Evolutionary conservation across 2,888 invertebrate genomes (phyloP).

Genomic region (Parnassius apollo): DNA sequence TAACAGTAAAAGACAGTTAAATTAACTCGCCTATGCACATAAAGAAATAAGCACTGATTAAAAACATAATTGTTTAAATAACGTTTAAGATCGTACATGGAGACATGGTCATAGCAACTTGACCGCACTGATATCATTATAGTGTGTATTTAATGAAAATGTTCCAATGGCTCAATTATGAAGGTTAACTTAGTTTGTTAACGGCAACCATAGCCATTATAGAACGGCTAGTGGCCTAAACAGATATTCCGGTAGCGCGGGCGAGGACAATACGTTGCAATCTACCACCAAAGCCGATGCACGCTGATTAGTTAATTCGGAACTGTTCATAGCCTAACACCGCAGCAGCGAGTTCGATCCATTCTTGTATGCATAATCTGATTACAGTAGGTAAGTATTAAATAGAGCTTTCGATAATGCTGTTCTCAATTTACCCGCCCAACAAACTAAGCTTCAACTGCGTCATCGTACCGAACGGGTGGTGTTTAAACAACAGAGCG

Average conservation of each 20-base stretch:
- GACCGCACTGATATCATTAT: slow-evolving; percentile 31
- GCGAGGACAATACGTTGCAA: slow-evolving; percentile 76
- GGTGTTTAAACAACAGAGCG: slow-evolving; percentile 18
- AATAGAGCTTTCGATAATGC: slow-evolving; percentile 68
- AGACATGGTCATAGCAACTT: neutral
- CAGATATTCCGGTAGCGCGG: slow-evolving; percentile 78
- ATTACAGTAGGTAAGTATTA: slow-evolving; percentile 76
- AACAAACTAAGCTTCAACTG: slow-evolving; percentile 40
- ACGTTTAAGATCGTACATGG: no score
- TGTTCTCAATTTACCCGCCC: slow-evolving; percentile 61
- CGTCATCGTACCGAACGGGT: slow-evolving; percentile 22
- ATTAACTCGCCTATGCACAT: no score
- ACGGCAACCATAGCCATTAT: slow-evolving; percentile 70
- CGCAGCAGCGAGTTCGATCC: slow-evolving; percentile 62
- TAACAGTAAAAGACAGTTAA: no score
- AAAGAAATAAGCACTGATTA: no score
- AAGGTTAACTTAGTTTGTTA: slow-evolving; percentile 63
- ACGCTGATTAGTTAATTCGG: slow-evolving; percentile 79
- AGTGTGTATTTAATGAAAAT: slow-evolving; percentile 45
- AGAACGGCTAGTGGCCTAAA: slow-evolving; percentile 76
- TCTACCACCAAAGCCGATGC: slow-evolving; percentile 74
- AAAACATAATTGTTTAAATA: no score
- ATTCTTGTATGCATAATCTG: slow-evolving; percentile 80
- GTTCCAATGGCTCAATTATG: slow-evolving; percentile 52
- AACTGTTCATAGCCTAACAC: slow-evolving; percentile 71